Evolutionary conservation across 2,888 invertebrate genomes (phyloP).

Genomic region (Hypena proboscidalis): DNA sequence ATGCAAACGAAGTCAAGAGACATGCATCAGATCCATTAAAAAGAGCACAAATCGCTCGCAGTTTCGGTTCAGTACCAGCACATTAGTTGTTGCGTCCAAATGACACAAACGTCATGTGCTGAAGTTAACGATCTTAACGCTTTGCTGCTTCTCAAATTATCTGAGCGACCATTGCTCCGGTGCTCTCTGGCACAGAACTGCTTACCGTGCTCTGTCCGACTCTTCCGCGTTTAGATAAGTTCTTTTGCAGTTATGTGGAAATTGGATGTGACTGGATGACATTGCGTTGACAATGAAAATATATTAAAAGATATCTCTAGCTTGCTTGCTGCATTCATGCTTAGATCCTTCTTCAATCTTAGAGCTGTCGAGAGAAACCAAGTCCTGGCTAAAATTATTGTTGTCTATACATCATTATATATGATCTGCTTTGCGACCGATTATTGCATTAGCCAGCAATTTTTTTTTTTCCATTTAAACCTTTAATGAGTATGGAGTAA

Average conservation of each 20-base stretch:
- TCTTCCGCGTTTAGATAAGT: constrained; percentile 67
- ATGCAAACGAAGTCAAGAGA: no score
- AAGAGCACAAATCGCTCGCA: constrained; percentile 23
- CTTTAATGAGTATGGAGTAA: no score
- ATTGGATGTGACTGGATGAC: constrained; percentile 12
- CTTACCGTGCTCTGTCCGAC: constrained; percentile 74
- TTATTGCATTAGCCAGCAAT: no score
- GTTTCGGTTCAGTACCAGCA: constrained; percentile 49
- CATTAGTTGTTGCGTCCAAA: constrained; percentile 63
- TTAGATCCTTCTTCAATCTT: no score
- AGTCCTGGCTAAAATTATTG: no score
- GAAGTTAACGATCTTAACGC: constrained; percentile 82
- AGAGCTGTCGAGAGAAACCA: no score
- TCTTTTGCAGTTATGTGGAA: constrained; percentile 32
- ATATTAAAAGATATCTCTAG: no score
- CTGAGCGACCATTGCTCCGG: constrained; percentile 78
- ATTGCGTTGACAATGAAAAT: neutral
- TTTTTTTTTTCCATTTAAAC: no score
- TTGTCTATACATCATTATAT: no score
- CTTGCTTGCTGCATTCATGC: no score
- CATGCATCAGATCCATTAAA: constrained; percentile 5
- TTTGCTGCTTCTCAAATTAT: constrained; percentile 81
- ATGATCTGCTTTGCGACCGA: no score
- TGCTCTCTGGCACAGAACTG: constrained; percentile 77
- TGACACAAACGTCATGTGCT: constrained; percentile 67